Conservation (phyloP, 2,888 invertebrate genomes). For the Eledone cirrhosa region DNA sequence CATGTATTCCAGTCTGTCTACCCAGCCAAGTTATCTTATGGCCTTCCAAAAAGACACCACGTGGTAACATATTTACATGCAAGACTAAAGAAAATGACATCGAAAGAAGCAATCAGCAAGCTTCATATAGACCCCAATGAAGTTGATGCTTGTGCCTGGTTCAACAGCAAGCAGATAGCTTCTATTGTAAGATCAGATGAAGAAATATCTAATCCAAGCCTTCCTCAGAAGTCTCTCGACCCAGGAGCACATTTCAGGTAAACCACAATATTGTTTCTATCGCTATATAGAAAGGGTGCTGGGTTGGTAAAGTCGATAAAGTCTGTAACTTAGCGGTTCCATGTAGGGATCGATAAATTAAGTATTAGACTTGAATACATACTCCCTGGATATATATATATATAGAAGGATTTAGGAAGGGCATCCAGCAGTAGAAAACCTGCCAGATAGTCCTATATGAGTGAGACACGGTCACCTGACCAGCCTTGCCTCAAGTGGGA, state of each 20-base stretch:
- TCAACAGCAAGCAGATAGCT: constrained; percentile 47
- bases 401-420: too few species aligned
- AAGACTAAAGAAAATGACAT: constrained; percentile 48
- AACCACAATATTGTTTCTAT: background rate
- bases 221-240: background rate
- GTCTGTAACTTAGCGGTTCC: too few species aligned
- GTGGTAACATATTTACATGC: constrained; percentile 66
- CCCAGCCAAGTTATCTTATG: constrained; percentile 64
- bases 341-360: too few species aligned
- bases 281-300: background rate
- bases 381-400: too few species aligned
- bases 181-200: constrained; percentile 53
- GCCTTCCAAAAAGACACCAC: constrained; percentile 66
- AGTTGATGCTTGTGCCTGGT: constrained; percentile 65
- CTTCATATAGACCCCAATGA: constrained; percentile 63
- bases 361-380: too few species aligned
- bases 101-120: constrained; percentile 41
- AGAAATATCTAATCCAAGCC: constrained; percentile 35
- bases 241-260: background rate
- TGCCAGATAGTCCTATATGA: too few species aligned
- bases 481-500: too few species aligned
- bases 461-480: too few species aligned
- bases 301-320: background rate
- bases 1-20: constrained; percentile 68
- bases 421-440: too few species aligned